These are phyloP conservation scores for Vidua chalybeata DNA, from an alignment of 2,113 vertebrate genomes.

Conservation along the genomic window DNA sequence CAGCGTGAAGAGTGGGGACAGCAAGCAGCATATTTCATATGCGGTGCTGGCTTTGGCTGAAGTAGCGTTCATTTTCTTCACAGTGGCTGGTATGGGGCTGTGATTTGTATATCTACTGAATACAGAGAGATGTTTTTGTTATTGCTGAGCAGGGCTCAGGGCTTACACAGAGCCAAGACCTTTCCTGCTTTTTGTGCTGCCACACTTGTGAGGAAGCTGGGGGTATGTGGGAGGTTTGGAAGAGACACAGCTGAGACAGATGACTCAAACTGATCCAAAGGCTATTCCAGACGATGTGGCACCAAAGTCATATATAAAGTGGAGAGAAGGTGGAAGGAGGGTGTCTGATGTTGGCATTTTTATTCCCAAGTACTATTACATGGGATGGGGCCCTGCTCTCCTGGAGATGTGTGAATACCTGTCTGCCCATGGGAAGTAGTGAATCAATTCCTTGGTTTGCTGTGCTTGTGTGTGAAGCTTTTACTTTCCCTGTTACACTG, in stretches of 20 bases:
- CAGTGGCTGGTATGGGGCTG: not conserved
- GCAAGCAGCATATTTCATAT: not conserved
- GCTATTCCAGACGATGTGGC: not conserved
- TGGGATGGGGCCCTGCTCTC: not conserved
- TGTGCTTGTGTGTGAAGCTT: not conserved
- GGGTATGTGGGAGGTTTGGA: not conserved
- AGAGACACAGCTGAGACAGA: not conserved
- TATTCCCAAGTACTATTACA: not conserved
- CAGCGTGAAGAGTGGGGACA: not conserved
- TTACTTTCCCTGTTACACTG: not conserved
- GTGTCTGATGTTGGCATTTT: not conserved
- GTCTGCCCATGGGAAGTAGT: not conserved
- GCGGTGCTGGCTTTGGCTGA: not conserved
- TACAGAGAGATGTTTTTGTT: not conserved
- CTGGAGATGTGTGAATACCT: not conserved
- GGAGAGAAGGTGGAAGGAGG: not conserved
- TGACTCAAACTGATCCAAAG: not conserved
- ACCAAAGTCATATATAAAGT: not conserved
- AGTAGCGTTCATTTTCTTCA: not conserved
- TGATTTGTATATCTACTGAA: not conserved
- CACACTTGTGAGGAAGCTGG: not conserved
- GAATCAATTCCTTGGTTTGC: not conserved
- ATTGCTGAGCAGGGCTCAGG: not conserved
- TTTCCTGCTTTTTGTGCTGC: not conserved
- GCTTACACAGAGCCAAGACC: not conserved